phyloP scores from a whole-genome alignment of 2,797 vertebrate species.

The Micromesistius poutassou region DNA sequence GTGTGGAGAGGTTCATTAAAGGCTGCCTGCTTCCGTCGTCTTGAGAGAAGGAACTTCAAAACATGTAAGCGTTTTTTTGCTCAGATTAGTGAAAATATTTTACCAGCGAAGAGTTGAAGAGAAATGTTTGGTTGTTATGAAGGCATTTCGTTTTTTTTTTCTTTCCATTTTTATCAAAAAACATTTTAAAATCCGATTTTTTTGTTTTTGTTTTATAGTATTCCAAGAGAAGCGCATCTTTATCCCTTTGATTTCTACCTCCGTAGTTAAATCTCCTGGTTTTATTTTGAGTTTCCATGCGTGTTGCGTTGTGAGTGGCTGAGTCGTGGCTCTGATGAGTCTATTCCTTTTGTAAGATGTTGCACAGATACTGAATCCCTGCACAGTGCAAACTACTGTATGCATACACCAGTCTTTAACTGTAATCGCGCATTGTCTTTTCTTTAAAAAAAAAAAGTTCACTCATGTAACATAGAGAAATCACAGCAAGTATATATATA shows the following conservation, averaged over 20 bases:
- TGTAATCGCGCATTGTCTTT: constrained; percentile 53
- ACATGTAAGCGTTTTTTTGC: not conserved
- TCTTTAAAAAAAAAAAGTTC: constrained; percentile 35
- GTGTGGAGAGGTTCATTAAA: not conserved
- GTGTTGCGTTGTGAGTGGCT: constrained; percentile 39
- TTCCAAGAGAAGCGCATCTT: constrained; percentile 25
- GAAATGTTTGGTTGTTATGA: not conserved
- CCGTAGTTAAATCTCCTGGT: constrained; percentile 41
- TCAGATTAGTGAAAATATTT: not conserved
- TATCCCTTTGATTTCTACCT: constrained; percentile 55
- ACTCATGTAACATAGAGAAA: constrained; percentile 74
- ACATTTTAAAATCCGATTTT: not conserved
- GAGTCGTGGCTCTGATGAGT: constrained; percentile 26
- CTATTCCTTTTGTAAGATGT: constrained; percentile 46
- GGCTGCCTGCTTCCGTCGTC: not conserved
- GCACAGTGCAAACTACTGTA: constrained; percentile 77
- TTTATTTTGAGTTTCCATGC: constrained; percentile 14
- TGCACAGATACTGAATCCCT: constrained; percentile 62
- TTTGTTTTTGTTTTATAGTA: not conserved
- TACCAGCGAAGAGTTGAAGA: not conserved
- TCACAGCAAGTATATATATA: constrained; percentile 72
- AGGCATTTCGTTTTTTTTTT: not conserved
- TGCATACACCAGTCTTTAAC: constrained; percentile 56
- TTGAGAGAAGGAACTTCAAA: not conserved
- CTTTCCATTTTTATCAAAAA: not conserved